Evolutionary conservation across 2,797 vertebrate genomes (phyloP).

Genomic region (Staurois parvus): DNA sequence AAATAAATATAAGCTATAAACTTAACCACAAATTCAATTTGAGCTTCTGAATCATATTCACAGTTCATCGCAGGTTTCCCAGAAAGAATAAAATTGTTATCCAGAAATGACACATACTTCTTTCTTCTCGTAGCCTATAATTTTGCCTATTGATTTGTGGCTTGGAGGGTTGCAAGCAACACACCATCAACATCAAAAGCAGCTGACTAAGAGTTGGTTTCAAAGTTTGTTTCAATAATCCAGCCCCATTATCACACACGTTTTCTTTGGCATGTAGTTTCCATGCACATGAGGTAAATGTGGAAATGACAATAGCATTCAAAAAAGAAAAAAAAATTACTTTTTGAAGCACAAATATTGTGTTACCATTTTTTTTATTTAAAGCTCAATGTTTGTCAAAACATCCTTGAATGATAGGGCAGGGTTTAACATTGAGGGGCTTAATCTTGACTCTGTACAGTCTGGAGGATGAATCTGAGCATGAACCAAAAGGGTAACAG

Average conservation of each 20-base stretch:
- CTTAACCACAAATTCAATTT: conserved; percentile 47
- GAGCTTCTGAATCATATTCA: conserved; percentile 45
- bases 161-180: background rate
- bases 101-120: conserved; percentile 48
- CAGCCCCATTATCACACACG: background rate
- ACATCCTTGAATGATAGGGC: too few species aligned
- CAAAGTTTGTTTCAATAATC: conserved; percentile 12
- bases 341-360: background rate
- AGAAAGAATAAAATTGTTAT: conserved; percentile 48
- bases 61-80: conserved; percentile 37
- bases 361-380: background rate
- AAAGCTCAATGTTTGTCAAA: background rate
- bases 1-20: conserved; percentile 5
- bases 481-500: too few species aligned
- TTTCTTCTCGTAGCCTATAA: conserved; percentile 34
- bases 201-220: conserved; percentile 21
- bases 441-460: too few species aligned
- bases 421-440: too few species aligned
- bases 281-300: background rate
- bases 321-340: background rate
- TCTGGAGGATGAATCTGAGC: too few species aligned
- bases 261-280: background rate
- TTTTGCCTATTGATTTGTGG: conserved; percentile 41
- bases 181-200: conserved; percentile 24
- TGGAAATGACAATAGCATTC: background rate